Evolutionary conservation across 1,140 invertebrate genomes (phyloP).

Genomic region (Diabrotica undecimpunctata): DNA sequence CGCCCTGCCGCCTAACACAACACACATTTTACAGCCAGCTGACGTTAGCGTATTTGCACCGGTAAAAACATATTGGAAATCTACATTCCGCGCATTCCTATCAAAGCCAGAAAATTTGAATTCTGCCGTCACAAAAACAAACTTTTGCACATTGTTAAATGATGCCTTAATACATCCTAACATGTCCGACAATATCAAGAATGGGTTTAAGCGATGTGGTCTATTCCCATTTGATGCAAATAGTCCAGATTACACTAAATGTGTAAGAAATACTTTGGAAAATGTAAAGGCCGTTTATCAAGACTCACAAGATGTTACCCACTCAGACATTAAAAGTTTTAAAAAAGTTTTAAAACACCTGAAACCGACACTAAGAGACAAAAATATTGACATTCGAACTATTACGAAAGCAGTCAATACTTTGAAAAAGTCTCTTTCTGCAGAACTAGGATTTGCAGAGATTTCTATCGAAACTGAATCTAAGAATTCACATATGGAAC

Average conservation of each 20-base stretch:
- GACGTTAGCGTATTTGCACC: neutral
- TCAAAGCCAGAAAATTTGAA: constrained; percentile 17
- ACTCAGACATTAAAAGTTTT: neutral
- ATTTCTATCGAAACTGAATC: constrained; percentile 13
- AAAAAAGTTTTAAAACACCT: constrained; percentile 3
- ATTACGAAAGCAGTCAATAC: neutral
- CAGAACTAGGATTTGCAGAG: constrained; percentile 6
- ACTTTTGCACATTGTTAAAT: constrained; percentile 13
- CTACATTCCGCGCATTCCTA: constrained; percentile 9
- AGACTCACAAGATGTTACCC: constrained; percentile 2
- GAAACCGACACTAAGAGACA: neutral
- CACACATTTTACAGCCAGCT: constrained; percentile 3
- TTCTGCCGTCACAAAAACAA: constrained; percentile 8
- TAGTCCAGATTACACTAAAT: constrained; percentile 6
- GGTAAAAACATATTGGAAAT: neutral
- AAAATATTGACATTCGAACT: neutral
- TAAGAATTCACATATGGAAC: neutral
- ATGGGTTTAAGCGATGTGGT: neutral
- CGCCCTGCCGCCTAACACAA: neutral
- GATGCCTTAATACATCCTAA: constrained; percentile 6
- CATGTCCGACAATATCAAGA: constrained; percentile 6
- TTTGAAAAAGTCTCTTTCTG: neutral
- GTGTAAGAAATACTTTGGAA: too few species aligned
- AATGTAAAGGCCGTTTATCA: too few species aligned
- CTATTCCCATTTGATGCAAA: constrained; percentile 5